phyloP scores from a whole-genome alignment of 2,888 invertebrate species.

The Pristionchus japonicus region DNA sequence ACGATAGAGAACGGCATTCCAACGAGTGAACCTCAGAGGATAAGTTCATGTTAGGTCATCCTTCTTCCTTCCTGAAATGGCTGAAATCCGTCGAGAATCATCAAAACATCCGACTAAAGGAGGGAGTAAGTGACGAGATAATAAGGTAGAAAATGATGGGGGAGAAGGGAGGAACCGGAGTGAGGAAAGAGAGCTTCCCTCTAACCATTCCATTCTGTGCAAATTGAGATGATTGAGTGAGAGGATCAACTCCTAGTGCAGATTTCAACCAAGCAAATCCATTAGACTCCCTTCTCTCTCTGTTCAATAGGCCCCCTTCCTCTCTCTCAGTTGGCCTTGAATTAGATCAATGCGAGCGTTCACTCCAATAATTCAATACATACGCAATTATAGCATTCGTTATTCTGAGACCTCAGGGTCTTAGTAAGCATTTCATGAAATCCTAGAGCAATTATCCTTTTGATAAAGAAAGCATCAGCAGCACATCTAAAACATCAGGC shows the following conservation, averaged over 20 bases:
- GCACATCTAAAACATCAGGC: no score
- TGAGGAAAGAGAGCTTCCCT: neutral
- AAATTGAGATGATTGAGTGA: slow-evolving; percentile 16
- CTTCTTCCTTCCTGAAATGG: neutral
- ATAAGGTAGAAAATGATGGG: slow-evolving; percentile 4
- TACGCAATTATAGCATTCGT: neutral
- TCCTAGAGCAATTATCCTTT: no score
- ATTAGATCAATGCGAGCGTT: slow-evolving; percentile 4
- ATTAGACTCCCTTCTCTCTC: neutral
- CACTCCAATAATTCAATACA: neutral
- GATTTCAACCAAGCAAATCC: neutral
- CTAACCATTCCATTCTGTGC: neutral
- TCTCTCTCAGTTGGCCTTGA: neutral
- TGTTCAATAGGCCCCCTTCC: neutral
- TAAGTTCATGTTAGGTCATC: slow-evolving; percentile 38
- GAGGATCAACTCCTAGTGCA: neutral
- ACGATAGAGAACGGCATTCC: slow-evolving; percentile 65
- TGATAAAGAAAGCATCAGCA: no score
- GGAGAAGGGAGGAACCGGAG: neutral
- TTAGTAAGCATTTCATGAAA: no score
- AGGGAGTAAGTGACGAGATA: slow-evolving; percentile 15
- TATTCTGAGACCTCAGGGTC: neutral
- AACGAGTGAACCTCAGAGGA: slow-evolving; percentile 53
- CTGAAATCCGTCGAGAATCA: neutral
- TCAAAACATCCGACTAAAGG: neutral